phyloP scores from a whole-genome alignment of 1,140 invertebrate genomes.

The Nasonia vitripennis region DNA sequence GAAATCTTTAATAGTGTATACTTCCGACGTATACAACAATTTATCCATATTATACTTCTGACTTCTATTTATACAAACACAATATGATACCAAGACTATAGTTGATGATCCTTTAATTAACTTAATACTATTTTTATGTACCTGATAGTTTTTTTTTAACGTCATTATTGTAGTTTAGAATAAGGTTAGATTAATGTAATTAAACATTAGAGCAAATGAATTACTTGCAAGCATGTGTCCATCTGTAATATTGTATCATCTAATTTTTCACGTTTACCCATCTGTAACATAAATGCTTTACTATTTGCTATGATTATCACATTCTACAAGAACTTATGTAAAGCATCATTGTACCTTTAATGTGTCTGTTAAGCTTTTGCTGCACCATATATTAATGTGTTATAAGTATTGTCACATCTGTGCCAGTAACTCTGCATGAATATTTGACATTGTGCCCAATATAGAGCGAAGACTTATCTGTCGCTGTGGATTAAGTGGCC shows the following conservation, averaged over 20 bases:
- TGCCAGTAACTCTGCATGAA: constrained; percentile 27
- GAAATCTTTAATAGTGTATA: constrained; percentile 30
- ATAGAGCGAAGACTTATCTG: neutral
- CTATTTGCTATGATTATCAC: neutral
- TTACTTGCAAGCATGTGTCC: constrained; percentile 17
- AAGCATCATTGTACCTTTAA: neutral
- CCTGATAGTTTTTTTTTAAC: constrained; percentile 17
- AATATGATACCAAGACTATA: constrained; percentile 18
- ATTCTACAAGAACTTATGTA: neutral
- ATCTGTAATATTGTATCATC: constrained; percentile 3
- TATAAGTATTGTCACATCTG: neutral
- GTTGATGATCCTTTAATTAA: neutral
- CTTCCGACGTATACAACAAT: constrained; percentile 15
- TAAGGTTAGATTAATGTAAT: constrained; percentile 20
- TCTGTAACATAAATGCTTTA: neutral
- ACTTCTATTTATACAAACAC: constrained; percentile 12
- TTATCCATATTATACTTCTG: constrained; percentile 13
- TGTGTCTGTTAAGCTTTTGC: constrained; percentile 2
- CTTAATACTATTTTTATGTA: constrained; percentile 17
- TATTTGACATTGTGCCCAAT: neutral
- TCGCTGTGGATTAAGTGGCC: neutral
- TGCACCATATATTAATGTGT: neutral
- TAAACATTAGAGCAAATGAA: constrained; percentile 32
- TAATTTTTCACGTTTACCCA: neutral
- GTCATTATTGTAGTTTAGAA: constrained; percentile 25